Percentiles rank a stretch among this genome's conserved stretches.
These are phyloP conservation scores for Oxyruncus cristatus DNA, from an alignment of 2,113 vertebrate species.

Conservation along the genomic window DNA sequence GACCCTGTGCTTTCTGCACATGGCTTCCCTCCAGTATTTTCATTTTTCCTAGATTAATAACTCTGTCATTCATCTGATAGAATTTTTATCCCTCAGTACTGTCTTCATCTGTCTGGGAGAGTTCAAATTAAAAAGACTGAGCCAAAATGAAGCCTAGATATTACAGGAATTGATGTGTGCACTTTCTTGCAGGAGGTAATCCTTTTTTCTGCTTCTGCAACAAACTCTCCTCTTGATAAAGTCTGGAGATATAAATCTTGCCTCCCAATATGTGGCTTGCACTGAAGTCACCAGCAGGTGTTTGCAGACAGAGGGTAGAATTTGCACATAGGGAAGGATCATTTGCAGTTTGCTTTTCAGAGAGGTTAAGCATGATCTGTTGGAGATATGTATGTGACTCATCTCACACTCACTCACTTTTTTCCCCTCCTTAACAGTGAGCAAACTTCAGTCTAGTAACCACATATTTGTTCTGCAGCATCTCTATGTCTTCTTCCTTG, in stretches of 20 bases:
- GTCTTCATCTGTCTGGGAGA: not conserved
- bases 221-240: not conserved
- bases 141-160: not conserved
- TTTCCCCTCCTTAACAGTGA: not conserved
- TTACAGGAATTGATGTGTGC: not conserved
- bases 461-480: not conserved
- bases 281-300: constrained; percentile 46
- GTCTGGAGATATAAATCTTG: constrained; percentile 34
- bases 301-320: constrained; percentile 47
- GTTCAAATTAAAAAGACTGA: not conserved
- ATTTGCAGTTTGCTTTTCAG: constrained; percentile 44
- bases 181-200: not conserved
- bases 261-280: not conserved
- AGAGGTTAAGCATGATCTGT: constrained; percentile 50
- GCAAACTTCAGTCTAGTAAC: not conserved
- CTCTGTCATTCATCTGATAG: not conserved
- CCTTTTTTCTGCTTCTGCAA: not conserved
- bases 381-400: constrained; percentile 32
- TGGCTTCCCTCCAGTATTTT: not conserved
- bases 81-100: not conserved
- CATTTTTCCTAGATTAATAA: not conserved
- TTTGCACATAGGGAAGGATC: constrained; percentile 38
- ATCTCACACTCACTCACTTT: constrained; percentile 30
- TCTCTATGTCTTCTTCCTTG: not conserved
- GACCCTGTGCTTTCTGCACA: not conserved